Percentiles rank a stretch among this genome's conserved stretches.
Conservation (phyloP, 2,888 invertebrate species). For the Ctenicera cuprea region DNA sequence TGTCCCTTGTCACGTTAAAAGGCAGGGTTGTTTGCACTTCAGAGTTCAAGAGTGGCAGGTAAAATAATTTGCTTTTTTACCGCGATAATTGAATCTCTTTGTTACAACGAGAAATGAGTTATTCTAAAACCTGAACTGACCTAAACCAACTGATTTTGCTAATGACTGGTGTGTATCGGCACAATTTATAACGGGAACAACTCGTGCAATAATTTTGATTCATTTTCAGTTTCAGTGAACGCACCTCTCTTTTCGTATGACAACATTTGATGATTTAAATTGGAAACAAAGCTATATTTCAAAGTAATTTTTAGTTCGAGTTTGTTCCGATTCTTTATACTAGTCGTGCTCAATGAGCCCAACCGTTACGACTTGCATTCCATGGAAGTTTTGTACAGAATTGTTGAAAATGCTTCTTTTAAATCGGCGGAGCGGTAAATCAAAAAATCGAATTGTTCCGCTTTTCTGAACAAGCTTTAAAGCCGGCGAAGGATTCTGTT, state of each 20-base stretch:
- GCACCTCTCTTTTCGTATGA: not conserved
- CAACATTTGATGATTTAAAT: not conserved
- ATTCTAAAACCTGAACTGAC: constrained; percentile 1
- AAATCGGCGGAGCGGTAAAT: constrained; percentile 40
- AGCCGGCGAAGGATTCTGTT: constrained; percentile 44
- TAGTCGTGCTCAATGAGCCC: not conserved
- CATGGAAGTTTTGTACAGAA: constrained; percentile 28
- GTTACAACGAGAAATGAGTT: not conserved
- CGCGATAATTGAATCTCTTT: constrained; percentile 23
- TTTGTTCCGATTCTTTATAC: constrained; percentile 17
- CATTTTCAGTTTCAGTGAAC: constrained; percentile 9
- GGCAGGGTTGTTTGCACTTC: constrained; percentile 28
- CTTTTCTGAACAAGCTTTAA: constrained; percentile 44
- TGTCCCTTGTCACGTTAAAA: constrained; percentile 42
- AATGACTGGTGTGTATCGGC: not conserved
- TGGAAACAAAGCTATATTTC: constrained; percentile 2
- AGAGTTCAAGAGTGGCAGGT: constrained; percentile 19
- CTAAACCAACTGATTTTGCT: constrained; percentile 1
- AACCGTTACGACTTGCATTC: constrained; percentile 15
- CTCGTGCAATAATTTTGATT: constrained; percentile 1
- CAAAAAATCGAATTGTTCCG: constrained; percentile 47
- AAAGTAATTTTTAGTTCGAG: not conserved
- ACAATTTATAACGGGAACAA: constrained; percentile 1
- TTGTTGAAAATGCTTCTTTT: constrained; percentile 41
- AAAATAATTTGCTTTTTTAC: constrained; percentile 29